Evolutionary conservation across 2,888 invertebrate species (phyloP).

Genomic region (Rhogogaster chlorosoma): DNA sequence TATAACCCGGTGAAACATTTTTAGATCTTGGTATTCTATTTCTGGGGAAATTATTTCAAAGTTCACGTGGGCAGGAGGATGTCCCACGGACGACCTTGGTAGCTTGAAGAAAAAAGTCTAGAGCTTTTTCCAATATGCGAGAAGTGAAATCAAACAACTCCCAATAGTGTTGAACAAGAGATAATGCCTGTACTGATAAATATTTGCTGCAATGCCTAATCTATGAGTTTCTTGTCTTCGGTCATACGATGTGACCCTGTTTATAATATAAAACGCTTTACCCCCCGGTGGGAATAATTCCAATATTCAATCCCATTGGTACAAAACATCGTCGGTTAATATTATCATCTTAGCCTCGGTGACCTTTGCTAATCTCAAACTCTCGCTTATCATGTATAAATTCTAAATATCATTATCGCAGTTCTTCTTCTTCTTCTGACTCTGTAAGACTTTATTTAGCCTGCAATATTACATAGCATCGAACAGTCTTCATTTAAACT

Average conservation of each 20-base stretch:
- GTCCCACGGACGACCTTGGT: background rate
- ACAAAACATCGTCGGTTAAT: background rate
- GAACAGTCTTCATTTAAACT: conserved; percentile 11
- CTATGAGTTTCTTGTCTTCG: background rate
- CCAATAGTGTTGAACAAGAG: background rate
- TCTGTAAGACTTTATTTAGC: background rate
- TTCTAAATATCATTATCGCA: background rate
- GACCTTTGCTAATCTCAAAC: conserved; percentile 24
- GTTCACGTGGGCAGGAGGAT: background rate
- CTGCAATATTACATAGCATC: background rate
- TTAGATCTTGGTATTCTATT: background rate
- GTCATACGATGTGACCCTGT: background rate
- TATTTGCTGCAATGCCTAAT: background rate
- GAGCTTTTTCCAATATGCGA: background rate
- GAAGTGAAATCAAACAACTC: background rate
- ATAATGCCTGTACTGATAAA: background rate
- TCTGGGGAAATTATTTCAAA: conserved; percentile 8
- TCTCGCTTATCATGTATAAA: background rate
- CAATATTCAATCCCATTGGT: background rate
- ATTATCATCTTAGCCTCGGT: background rate
- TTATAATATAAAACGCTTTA: conserved; percentile 26
- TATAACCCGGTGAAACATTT: background rate
- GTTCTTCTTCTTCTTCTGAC: background rate
- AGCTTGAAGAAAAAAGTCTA: background rate
- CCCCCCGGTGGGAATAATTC: conserved; percentile 8